Evolutionary conservation across 1,140 invertebrate species (phyloP), one percentile per base, ranked within the genome.

Genomic region (Drepana arcuata): DNA sequence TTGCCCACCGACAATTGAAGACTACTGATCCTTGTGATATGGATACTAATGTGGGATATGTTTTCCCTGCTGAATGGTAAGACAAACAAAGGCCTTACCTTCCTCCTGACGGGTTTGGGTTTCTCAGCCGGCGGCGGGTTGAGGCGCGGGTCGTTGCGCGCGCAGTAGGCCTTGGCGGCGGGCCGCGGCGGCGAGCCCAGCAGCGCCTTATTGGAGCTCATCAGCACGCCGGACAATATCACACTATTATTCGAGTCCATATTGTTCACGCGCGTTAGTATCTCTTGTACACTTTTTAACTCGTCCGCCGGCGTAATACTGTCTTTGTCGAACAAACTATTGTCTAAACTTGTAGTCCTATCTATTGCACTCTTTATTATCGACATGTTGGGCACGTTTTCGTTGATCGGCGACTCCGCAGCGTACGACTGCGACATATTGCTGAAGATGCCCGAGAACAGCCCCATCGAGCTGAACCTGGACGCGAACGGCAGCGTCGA

Each of bases 301-400:
- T 84, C 82, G 39, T 84, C 80, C 41, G 55, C 67, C 6, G 67
- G 65, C 40, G 62, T 71, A 33, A 63, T 59, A 48, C 60, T 71
- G 39, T 65, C 68, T 38, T 71, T 74, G 44, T 77, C 75, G 40
- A 80, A 81, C 40, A 84, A 60, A 58, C 70, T 68, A 59, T 48
- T 74, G 36, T 84, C 82, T 61, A 82, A 66, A 61, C 59, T 80
- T 61, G 78, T 79, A 54, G 79, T 83, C 67, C 70, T 74, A 55
- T 83, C 75, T 63, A 84, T 84, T 48, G 82, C 78, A 72, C 75
- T 84, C 42, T 84, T 83, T 48, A 84, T 83, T 48, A 81, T 59
- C n/a, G 78, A 72, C 58, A 82, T 67, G 52, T 78, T 77, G n/a
- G 82, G 82, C 42, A 83, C 71, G 36, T 69, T 73, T 31, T 81